Base-by-base conservation (phyloP, 2,888 invertebrate genomes). In the Electrophaes corylata region DNA sequence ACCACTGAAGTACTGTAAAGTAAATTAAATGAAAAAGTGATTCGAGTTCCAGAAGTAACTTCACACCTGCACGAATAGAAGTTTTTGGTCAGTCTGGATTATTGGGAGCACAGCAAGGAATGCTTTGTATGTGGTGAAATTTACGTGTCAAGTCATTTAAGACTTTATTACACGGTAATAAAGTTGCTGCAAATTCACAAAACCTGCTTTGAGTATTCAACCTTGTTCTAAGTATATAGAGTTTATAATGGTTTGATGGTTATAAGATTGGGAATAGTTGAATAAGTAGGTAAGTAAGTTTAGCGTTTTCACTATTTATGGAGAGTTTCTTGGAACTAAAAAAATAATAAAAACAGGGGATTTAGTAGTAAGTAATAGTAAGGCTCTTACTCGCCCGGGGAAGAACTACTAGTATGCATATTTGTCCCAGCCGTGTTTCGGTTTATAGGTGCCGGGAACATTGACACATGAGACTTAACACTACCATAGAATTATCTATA, bases 41-140 rank as follows among this genome's bases (percentile, higher is more conserved):
- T 29, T 53, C 53, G 48, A 58, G 49, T 58, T 58, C 4, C 35
- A 39, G 8, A 19, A 31, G 49, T 53, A 58, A 6, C 40, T 20
- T 16, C 49, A 45, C 44, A 40, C 39, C 44, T 44, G 37, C 37
- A 46, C 49, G 54, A 41, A 45, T 41, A 41, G 46, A 54, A 57
- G 54, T 50, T 59, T 59, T 59, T 50, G 50, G 59, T 59, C 59
- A 59, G 18, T 43, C 33, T 6, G 54, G 54, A 54, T 59, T 59
- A 59, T 59, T 44, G 50, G 50, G 35, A 49, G 44, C 46, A 46
- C 29, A 14, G 44, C 19, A 49, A 48, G 46, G 54, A 50, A 54
- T 43, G 29, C 59, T 54, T 49, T 54, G 51, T 58, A 6, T 37
- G 26, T 6, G 23, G 41, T 3, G 18, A 37, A 45, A 39, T 41